phyloP scores from a whole-genome alignment of 2,888 invertebrate genomes.

The Cyrtodaria siliqua region DNA sequence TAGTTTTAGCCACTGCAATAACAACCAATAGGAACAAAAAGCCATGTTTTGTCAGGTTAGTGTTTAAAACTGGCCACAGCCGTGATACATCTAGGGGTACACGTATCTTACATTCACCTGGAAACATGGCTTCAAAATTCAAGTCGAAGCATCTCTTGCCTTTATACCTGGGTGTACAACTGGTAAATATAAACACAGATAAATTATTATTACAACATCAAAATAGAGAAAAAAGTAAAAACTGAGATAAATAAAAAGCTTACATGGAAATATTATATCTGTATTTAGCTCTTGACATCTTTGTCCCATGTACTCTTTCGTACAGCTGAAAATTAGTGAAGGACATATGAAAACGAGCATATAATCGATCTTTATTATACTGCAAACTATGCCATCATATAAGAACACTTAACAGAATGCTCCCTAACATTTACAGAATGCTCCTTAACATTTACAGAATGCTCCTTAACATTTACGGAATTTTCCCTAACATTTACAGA shows the following conservation, averaged over 20 bases:
- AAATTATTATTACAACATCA: too few relatives aligned
- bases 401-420: too few relatives aligned
- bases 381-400: too few relatives aligned
- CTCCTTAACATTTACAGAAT: too few relatives aligned
- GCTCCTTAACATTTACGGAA: too few relatives aligned
- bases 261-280: conserved; percentile 52
- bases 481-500: too few relatives aligned
- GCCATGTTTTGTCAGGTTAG: background rate
- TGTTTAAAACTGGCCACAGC: too few relatives aligned
- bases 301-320: conserved; percentile 34
- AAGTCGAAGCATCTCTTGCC: conserved; percentile 45
- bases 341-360: conserved; percentile 1
- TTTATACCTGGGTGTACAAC: conserved; percentile 37
- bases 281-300: conserved; percentile 50
- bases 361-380: too few relatives aligned
- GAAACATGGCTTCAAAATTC: conserved; percentile 22
- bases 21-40: conserved; percentile 19
- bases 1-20: conserved; percentile 10
- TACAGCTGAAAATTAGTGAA: conserved; percentile 53
- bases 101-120: conserved; percentile 28
- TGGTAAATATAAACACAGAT: conserved; percentile 18
- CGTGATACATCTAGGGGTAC: conserved; percentile 33
- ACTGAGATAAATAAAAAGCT: conserved; percentile 17
- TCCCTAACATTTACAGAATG: too few relatives aligned
- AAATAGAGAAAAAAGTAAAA: background rate